Percentiles rank a stretch among this genome's conserved stretches.
Conservation (phyloP, 1,140 invertebrate genomes). For the Drosophila pruinosa region DNA sequence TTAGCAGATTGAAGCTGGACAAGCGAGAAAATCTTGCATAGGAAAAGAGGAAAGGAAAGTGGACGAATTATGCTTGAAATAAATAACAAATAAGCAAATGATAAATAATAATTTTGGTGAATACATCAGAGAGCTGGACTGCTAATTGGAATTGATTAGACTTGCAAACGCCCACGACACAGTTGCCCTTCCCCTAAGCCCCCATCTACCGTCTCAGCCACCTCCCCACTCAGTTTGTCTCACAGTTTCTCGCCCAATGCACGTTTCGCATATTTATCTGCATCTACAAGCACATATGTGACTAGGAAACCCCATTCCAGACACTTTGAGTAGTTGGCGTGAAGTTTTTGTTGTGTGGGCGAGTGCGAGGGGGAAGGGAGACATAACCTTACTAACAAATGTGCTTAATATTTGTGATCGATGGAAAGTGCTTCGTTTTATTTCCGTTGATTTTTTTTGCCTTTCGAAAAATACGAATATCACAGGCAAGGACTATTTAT, state of each 20-base stretch:
- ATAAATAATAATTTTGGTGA: slow-evolving; percentile 81
- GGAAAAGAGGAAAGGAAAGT: not conserved
- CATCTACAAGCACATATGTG: slow-evolving; percentile 74
- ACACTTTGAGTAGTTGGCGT: slow-evolving; percentile 28
- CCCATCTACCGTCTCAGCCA: not conserved
- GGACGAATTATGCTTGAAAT: slow-evolving; percentile 43
- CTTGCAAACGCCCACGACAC: slow-evolving; percentile 43
- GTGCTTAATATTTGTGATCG: slow-evolving; percentile 80
- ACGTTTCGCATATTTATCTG: slow-evolving; percentile 79
- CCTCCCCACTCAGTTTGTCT: too few relatives aligned
- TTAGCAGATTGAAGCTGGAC: slow-evolving; percentile 19
- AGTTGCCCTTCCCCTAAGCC: not conserved
- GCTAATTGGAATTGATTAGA: slow-evolving; percentile 82
- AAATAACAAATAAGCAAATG: slow-evolving; percentile 77
- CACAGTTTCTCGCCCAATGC: slow-evolving; percentile 42
- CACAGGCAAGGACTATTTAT: slow-evolving; percentile 59
- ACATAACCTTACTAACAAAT: slow-evolving; percentile 62
- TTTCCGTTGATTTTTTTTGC: slow-evolving; percentile 37
- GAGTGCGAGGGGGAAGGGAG: slow-evolving; percentile 32
- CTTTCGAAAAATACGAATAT: slow-evolving; percentile 20
- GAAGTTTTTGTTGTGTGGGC: slow-evolving; percentile 39
- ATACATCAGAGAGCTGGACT: slow-evolving; percentile 79
- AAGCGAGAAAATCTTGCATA: slow-evolving; percentile 6
- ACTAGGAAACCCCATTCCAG: not conserved
- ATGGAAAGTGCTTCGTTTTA: slow-evolving; percentile 77